Conservation (phyloP, 1,140 invertebrate species). For the Harpegnathos saltator region DNA sequence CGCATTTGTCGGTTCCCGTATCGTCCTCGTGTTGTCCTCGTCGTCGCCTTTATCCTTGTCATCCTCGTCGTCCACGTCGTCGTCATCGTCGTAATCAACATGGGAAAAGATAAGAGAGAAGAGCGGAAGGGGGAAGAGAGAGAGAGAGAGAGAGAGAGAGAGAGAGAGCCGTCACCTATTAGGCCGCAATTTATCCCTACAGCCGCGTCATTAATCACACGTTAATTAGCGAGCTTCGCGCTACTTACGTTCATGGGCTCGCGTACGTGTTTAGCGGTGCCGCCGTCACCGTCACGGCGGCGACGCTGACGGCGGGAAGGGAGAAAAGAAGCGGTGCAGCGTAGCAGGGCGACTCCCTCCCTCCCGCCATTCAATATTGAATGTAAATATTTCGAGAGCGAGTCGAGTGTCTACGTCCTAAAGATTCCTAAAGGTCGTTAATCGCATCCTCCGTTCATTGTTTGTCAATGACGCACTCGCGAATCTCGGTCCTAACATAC, state of each 20-base stretch:
- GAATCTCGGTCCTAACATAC: too few relatives aligned
- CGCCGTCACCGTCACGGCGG: background rate
- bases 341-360: too few relatives aligned
- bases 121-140: background rate
- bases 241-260: constrained; percentile 34
- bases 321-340: background rate
- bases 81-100: too few relatives aligned
- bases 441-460: background rate
- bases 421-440: constrained; percentile 4
- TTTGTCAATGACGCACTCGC: background rate
- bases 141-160: too few relatives aligned
- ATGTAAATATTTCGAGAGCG: constrained; percentile 14
- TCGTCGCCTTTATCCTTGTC: too few relatives aligned
- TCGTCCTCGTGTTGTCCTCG: background rate
- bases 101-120: too few relatives aligned
- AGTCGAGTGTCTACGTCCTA: background rate
- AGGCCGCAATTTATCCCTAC: constrained; percentile 62
- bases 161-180: constrained; percentile 19
- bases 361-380: constrained; percentile 29
- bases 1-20: constrained; percentile 19
- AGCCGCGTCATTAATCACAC: constrained; percentile 61
- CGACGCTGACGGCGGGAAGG: background rate
- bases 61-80: too few relatives aligned
- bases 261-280: background rate
- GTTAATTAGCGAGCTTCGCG: constrained; percentile 48